Base-by-base conservation (phyloP, 2,888 invertebrate genomes). In the Cheilosia urbana region DNA sequence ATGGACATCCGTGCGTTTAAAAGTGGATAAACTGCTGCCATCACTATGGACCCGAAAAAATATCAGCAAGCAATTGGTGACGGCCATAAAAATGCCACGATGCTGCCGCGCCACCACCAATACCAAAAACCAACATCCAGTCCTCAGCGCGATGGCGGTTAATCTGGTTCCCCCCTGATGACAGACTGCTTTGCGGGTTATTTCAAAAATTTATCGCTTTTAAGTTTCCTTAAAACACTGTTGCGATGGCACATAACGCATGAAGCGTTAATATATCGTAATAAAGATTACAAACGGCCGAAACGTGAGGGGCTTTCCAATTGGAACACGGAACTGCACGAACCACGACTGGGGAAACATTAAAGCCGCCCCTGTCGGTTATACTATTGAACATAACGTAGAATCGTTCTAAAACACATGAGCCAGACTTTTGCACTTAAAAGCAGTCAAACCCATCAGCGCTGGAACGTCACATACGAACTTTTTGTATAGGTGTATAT, bases 211-310 rank as follows among this genome's bases (percentile, higher is more conserved):
- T 65, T 81, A 76, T 84, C 75, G 76, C 57, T 85, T 81, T 81
- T 72, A 81, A 81, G 66, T 81, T 85, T 85, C 81, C 69, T 72
- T 72, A 81, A 85, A 85, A 81, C 37, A 81, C 76, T 68, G 68
- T 13, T 49, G 42, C 42, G 62, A 42, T 60, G 58, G 65, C 75
- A 66, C 62, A 85, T 81, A 85, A 76, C 76, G 77, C 77, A 81
- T 77, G 72, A 63, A 77, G 81, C 81, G 76, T 81, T 81, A 81
- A 81, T 85, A 81, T 85, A 72, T 77, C 57, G 85, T 71, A 81
- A 85, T 85, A 85, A 85, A 85, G 71, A 81, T 81, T 85, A 85
- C 85, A 85, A 85, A 81, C 85, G 85, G 53, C 57, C 63, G 45
- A 81, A 81, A 85, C 85, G 85, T 85, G 85, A 51, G 53, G 11